Evolutionary conservation across 1,140 invertebrate genomes (phyloP).

Genomic region (Drosophila melanogaster): Release_6_plus_ISO1_MT NC_004354.4:6744001-6744500

Average conservation of each 20-base stretch:
- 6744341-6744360: too few relatives aligned
- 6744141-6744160: not conserved
- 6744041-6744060: not conserved
- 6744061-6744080: not conserved
- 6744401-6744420: too few relatives aligned
- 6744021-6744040: constrained; percentile 6
- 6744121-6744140: not conserved
- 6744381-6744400: too few relatives aligned
- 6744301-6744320: not conserved
- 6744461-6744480: constrained; percentile 87
- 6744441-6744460: not conserved
- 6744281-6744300: not conserved
- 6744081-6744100: constrained; percentile 7
- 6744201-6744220: constrained; percentile 10
- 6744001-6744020: not conserved
- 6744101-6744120: not conserved
- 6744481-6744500: constrained; percentile 91
- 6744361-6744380: too few relatives aligned
- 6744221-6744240: not conserved
- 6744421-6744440: not conserved
- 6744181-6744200: constrained; percentile 15
- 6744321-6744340: too few relatives aligned
- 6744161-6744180: not conserved
- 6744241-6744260: not conserved
- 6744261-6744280: not conserved